These are phyloP conservation scores for Corythornis cristatus DNA, from an alignment of 2,113 vertebrate species.

Conservation along the genomic window DNA sequence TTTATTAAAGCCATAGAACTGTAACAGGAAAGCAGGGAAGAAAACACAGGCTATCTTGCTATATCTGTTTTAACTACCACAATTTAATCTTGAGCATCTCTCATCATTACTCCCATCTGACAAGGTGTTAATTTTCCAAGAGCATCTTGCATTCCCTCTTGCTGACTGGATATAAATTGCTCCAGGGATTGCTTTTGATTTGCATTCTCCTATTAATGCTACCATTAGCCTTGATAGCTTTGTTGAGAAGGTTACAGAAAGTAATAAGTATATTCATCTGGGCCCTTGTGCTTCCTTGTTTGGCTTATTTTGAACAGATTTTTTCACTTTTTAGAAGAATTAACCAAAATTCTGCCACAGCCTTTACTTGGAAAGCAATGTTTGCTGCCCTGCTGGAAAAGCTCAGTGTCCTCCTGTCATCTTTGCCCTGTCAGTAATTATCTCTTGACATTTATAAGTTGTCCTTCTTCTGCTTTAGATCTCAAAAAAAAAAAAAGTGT, in stretches of 20 bases:
- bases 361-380: not conserved
- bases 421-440: not conserved
- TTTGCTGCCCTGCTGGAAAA: not conserved
- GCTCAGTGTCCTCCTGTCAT: not conserved
- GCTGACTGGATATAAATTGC: slow-evolving; percentile 37
- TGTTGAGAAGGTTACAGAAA: slow-evolving; percentile 56
- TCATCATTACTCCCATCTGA: slow-evolving; percentile 23
- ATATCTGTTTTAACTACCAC: not conserved
- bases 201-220: slow-evolving; percentile 61
- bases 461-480: not conserved
- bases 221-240: slow-evolving; percentile 69
- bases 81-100: not conserved
- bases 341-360: slow-evolving; percentile 28
- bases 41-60: not conserved
- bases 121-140: slow-evolving; percentile 56
- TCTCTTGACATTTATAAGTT: not conserved
- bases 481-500: not conserved
- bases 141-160: slow-evolving; percentile 5
- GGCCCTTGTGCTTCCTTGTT: slow-evolving; percentile 31
- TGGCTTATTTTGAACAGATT: slow-evolving; percentile 40
- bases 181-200: slow-evolving; percentile 62
- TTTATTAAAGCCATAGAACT: not conserved
- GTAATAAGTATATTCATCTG: slow-evolving; percentile 42
- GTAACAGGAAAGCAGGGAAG: not conserved
- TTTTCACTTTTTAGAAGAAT: slow-evolving; percentile 33